Conservation (phyloP, 2,113 vertebrate species). For the Silurus meridionalis region DNA sequence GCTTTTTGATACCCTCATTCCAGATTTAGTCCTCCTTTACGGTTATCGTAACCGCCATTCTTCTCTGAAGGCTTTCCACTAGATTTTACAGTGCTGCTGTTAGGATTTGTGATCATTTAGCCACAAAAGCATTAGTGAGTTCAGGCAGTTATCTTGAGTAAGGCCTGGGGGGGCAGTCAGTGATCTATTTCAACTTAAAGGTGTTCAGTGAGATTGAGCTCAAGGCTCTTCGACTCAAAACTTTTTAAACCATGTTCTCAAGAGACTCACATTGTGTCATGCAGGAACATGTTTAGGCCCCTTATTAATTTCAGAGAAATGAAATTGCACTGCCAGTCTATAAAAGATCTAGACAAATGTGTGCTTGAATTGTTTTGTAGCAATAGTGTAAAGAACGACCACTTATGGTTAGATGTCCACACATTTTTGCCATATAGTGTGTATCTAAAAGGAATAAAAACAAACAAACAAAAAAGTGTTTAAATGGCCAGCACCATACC, state of each 20-base stretch:
- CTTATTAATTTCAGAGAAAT: not conserved
- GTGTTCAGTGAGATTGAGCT: not conserved
- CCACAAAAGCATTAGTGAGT: not conserved
- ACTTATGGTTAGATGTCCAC: not conserved
- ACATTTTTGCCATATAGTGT: not conserved
- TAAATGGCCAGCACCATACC: constrained; percentile 68
- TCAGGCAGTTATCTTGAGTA: not conserved
- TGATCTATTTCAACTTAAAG: not conserved
- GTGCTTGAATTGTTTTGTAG: not conserved
- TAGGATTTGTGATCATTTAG: not conserved
- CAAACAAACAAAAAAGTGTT: not conserved
- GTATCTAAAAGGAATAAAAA: not conserved
- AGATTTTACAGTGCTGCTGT: not conserved
- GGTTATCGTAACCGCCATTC: not conserved
- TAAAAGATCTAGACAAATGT: not conserved
- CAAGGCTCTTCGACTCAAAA: not conserved
- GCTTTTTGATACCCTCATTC: not conserved
- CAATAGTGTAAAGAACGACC: not conserved
- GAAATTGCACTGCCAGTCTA: not conserved
- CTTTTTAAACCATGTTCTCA: not conserved
- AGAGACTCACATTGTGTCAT: not conserved
- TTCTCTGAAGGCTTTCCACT: not conserved
- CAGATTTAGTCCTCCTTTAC: not conserved
- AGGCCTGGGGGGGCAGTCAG: not conserved
- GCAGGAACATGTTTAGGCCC: not conserved